Base-by-base conservation (phyloP, 2,113 vertebrate genomes). In the Microtus richardsoni region DNA sequence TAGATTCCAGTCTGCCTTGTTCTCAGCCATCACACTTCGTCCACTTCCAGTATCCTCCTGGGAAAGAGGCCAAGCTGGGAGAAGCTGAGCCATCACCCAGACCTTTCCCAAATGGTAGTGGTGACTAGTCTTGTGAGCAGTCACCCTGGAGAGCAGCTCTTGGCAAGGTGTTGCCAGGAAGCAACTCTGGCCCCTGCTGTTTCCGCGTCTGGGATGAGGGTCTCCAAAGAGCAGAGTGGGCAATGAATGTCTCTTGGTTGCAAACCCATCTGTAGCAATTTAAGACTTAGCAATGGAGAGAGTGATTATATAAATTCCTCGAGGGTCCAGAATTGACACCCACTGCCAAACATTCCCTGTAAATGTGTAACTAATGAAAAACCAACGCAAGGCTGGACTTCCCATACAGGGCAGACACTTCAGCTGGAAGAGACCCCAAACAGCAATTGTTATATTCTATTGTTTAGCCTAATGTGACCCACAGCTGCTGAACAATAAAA, bases 361-460 rank as follows among this genome's bases (percentile, higher is more conserved):
- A 74, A 78, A 93, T 66, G 73, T 0, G 0, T 82, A 97, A 91
- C 85, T 95, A 92, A 93, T 79, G 14, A 36, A 95, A 96, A 96
- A 96, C 33, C 41, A 92, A 44, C 54, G 58, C 49, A 77, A 60
- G 52, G 41, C 80, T 91, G 22, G 54, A 79, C 8, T 16, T 92
- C 78, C 36, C 58, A 58, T 54, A 28, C 13, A 58, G 89, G 26
- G 54, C 36, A 87, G 68, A 74, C 93, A 85, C 44, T 92, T 96
- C 66, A 79, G 60, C 7, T 74, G 85, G 88, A 96, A 79, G 33
- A 68, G 39, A 93, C 71, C 33, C 47, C 26, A 96, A 97, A 93
- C 75, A 52, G 19, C 30, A 86, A 12, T 88, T 91, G 87, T 60
- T 91, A 22, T 79, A 44, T 28, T 41, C 54, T 83, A 39, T 62